Conservation (phyloP, 2,113 vertebrate genomes). For the Mungos mungo region DNA sequence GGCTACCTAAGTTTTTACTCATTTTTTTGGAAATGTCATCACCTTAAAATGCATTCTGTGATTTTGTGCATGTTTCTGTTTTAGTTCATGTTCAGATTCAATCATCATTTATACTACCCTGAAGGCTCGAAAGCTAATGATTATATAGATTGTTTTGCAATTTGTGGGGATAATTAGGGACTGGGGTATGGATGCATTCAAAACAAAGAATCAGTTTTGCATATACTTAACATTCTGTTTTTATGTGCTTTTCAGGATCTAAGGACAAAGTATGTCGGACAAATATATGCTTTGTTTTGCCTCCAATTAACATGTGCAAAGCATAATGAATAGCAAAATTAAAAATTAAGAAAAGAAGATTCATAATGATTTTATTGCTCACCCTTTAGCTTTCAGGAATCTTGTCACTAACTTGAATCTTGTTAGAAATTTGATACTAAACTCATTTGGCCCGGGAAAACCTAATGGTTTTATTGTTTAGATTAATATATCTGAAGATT, state of each 20-base stretch:
- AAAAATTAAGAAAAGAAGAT: background rate
- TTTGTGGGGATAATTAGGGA: slow-evolving; percentile 79
- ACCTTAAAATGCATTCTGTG: slow-evolving; percentile 44
- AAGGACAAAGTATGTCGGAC: slow-evolving; percentile 54
- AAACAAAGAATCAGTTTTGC: slow-evolving; percentile 62
- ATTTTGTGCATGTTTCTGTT: slow-evolving; percentile 61
- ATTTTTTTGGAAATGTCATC: slow-evolving; percentile 40
- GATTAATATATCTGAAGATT: background rate
- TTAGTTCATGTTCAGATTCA: slow-evolving; percentile 73
- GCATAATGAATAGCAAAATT: background rate
- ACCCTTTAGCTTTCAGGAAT: background rate
- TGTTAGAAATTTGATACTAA: background rate
- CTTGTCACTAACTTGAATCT: background rate
- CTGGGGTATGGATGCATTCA: slow-evolving; percentile 67
- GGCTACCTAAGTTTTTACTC: slow-evolving; percentile 46
- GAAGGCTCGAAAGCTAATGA: slow-evolving; percentile 79
- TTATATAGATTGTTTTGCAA: slow-evolving; percentile 76
- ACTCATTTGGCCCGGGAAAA: background rate
- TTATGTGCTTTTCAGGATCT: background rate
- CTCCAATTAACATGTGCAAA: background rate
- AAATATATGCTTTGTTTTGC: slow-evolving; percentile 52
- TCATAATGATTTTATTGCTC: background rate
- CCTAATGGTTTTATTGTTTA: background rate
- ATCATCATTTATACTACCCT: slow-evolving; percentile 79
- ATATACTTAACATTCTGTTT: slow-evolving; percentile 21